These are phyloP conservation scores for Oophaga sylvatica DNA, from an alignment of 2,797 vertebrate species.

Conservation along the genomic window DNA sequence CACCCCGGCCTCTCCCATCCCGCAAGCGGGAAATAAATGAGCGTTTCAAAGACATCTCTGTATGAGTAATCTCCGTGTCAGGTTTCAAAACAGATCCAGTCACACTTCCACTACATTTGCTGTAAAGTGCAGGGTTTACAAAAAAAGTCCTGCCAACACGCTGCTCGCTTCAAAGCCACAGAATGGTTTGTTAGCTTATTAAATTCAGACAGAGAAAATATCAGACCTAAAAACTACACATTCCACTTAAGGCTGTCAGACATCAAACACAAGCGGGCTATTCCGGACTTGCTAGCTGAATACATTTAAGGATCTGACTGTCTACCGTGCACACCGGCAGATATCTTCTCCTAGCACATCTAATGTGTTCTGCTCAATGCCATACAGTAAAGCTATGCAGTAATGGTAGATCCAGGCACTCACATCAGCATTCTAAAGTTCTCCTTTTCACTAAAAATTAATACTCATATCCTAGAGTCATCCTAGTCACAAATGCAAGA, in stretches of 20 bases:
- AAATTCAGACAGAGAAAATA: constrained; percentile 41
- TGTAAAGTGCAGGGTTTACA: constrained; percentile 39
- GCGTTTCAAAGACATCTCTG: constrained; percentile 44
- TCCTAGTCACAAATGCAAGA: no score
- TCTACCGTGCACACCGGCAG: not conserved
- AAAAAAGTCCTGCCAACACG: constrained; percentile 37
- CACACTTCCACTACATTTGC: constrained; percentile 49
- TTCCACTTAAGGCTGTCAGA: constrained; percentile 45
- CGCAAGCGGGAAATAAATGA: constrained; percentile 31
- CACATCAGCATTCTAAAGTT: not conserved
- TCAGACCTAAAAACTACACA: constrained; percentile 33
- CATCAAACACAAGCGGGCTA: constrained; percentile 42
- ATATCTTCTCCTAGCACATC: not conserved
- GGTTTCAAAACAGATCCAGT: constrained; percentile 53
- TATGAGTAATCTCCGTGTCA: constrained; percentile 36
- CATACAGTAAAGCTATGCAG: not conserved
- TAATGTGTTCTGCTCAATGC: not conserved
- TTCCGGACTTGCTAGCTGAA: not conserved
- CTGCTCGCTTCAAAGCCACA: constrained; percentile 41
- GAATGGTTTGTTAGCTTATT: constrained; percentile 49
- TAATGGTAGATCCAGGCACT: not conserved
- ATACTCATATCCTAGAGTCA: no score
- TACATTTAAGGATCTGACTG: not conserved
- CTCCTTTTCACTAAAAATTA: not conserved
- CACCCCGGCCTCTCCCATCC: constrained; percentile 26